Conservation (phyloP, 2,888 invertebrate species). For the Dryobota labecula region DNA sequence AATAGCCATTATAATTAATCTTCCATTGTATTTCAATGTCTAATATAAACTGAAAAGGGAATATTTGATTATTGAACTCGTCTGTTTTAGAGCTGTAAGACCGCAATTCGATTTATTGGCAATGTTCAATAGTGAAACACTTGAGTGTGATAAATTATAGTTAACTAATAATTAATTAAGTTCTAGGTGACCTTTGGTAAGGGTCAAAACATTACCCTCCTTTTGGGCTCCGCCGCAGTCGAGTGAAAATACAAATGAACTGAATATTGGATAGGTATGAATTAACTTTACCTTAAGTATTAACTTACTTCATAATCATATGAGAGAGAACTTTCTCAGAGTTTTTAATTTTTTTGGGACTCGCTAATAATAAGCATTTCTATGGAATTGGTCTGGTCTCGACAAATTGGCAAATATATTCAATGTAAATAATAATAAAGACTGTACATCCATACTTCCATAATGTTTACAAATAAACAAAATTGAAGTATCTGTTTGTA, state of each 20-base stretch:
- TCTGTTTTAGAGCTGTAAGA: slow-evolving; percentile 19
- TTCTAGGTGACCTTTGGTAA: slow-evolving; percentile 31
- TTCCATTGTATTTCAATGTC: background rate
- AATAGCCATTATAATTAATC: background rate
- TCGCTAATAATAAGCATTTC: background rate
- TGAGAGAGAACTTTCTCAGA: background rate
- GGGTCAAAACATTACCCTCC: background rate
- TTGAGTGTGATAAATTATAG: slow-evolving; percentile 31
- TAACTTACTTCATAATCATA: background rate
- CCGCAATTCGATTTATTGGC: slow-evolving; percentile 42
- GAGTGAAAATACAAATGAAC: slow-evolving; percentile 1
- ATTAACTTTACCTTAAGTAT: background rate
- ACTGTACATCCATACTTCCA: too few species aligned
- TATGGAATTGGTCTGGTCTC: too few species aligned
- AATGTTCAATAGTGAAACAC: slow-evolving; percentile 32
- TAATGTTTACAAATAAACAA: too few species aligned
- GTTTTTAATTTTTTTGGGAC: background rate
- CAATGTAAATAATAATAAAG: too few species aligned
- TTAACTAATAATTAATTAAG: slow-evolving; percentile 34
- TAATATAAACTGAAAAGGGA: slow-evolving; percentile 4
- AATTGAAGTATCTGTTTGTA: too few species aligned
- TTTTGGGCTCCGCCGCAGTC: background rate
- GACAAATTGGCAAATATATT: too few species aligned
- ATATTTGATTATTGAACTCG: background rate
- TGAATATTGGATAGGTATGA: background rate